Conservation (phyloP, 2,797 vertebrate species). For the Sciaenops ocellatus region DNA sequence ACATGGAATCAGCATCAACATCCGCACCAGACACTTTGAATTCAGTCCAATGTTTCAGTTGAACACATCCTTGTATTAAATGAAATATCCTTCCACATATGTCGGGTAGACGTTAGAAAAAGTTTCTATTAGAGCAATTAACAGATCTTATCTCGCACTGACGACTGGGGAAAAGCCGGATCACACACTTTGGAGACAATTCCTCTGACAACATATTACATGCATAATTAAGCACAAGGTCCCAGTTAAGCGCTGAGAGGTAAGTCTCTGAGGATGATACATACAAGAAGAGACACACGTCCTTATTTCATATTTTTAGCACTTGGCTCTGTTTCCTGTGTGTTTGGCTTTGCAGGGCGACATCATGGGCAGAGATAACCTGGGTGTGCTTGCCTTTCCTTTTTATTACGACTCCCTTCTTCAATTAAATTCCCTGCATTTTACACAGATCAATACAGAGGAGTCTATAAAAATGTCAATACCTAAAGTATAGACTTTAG, state of each 20-base stretch:
- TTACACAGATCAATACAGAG: conserved; percentile 66
- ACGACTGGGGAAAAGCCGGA: conserved; percentile 52
- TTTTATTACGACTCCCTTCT: conserved; percentile 62
- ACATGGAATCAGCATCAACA: background rate
- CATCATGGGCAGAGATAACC: conserved; percentile 3
- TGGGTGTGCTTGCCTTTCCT: conserved; percentile 24
- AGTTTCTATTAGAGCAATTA: conserved; percentile 56
- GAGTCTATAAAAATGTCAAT: conserved; percentile 78
- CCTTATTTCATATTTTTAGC: conserved; percentile 56
- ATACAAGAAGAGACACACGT: conserved; percentile 40
- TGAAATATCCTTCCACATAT: background rate
- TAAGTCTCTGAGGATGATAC: conserved; percentile 57
- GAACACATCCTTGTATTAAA: conserved; percentile 1
- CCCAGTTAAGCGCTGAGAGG: conserved; percentile 53
- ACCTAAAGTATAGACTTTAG: conserved; percentile 63
- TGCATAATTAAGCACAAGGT: conserved; percentile 77
- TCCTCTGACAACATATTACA: conserved; percentile 72
- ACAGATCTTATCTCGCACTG: conserved; percentile 51
- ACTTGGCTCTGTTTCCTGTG: background rate
- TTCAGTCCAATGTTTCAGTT: background rate
- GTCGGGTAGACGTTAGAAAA: conserved; percentile 15
- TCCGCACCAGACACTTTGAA: background rate
- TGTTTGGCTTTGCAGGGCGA: conserved; percentile 14
- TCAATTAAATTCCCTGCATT: conserved; percentile 69
- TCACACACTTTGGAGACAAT: conserved; percentile 63